phyloP scores from a whole-genome alignment of 37 sponge, comb jelly and placozoan species.

The Axinella damicornis region DNA sequence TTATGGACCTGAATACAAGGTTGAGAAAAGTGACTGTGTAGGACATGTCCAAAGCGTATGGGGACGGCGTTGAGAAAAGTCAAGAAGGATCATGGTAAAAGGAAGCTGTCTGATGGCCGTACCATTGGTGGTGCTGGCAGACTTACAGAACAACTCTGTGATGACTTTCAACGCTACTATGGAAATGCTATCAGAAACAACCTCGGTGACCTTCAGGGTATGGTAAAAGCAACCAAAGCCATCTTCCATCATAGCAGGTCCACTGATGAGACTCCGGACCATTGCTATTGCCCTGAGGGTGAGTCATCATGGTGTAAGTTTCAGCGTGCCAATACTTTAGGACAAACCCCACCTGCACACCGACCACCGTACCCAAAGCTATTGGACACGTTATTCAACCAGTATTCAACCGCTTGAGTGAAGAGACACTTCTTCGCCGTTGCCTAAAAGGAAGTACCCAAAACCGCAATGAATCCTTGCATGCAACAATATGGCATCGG shows the following conservation, averaged over 20 bases:
- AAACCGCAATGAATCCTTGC: slow-evolving; percentile 18
- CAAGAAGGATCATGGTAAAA: background rate
- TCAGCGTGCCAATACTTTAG: background rate
- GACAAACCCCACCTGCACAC: background rate
- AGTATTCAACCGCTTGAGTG: background rate
- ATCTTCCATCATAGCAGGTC: slow-evolving; percentile 19
- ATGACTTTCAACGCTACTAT: slow-evolving; percentile 26
- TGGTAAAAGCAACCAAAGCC: slow-evolving; percentile 30
- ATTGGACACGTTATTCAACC: slow-evolving; percentile 12
- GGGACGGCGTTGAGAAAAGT: slow-evolving; percentile 25
- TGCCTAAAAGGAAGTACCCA: slow-evolving; percentile 16
- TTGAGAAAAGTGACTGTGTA: slow-evolving; percentile 36
- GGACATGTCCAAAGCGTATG: slow-evolving; percentile 49
- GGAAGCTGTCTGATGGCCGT: slow-evolving; percentile 34
- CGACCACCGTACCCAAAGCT: slow-evolving; percentile 8
- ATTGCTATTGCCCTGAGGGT: slow-evolving; percentile 34
- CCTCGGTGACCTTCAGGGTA: too few species aligned
- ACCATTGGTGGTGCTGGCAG: slow-evolving; percentile 44
- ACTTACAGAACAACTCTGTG: slow-evolving; percentile 9
- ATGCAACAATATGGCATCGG: slow-evolving; percentile 1
- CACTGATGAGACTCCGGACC: slow-evolving; percentile 30
- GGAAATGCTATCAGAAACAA: background rate
- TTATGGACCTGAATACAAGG: slow-evolving; percentile 22
- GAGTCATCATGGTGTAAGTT: slow-evolving; percentile 29
- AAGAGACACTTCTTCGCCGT: background rate